Evolutionary conservation across 2,888 invertebrate genomes (phyloP).

Genomic region (Hydrotaea cyrtoneurina): DNA sequence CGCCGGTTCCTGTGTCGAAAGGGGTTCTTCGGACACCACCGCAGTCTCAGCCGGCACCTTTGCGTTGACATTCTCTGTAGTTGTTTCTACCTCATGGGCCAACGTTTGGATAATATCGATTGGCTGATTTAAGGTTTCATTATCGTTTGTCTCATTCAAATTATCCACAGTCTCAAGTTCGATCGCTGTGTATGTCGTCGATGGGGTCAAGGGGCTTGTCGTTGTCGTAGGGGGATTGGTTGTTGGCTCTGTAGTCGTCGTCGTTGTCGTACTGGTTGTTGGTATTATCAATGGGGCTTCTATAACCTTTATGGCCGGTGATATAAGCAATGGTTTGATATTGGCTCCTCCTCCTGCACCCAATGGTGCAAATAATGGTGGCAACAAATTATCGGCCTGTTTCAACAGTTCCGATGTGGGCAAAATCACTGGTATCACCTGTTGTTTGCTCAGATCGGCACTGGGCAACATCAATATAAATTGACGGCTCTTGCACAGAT

Average conservation of each 20-base stretch:
- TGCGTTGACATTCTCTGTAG: not conserved
- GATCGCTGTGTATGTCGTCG: not conserved
- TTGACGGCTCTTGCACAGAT: conserved; percentile 75
- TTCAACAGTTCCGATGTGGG: conserved; percentile 74
- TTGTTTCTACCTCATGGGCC: not conserved
- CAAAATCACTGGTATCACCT: conserved; percentile 77
- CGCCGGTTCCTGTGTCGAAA: conserved; percentile 46
- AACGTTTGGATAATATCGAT: not conserved
- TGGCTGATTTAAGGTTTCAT: conserved; percentile 45
- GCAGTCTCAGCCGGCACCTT: not conserved
- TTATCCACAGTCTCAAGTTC: conserved; percentile 7
- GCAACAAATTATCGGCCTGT: conserved; percentile 74
- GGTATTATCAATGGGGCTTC: conserved; percentile 66
- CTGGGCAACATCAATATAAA: conserved; percentile 74
- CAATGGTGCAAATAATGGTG: conserved; percentile 76
- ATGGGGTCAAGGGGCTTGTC: conserved; percentile 53
- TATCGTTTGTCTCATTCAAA: conserved; percentile 49
- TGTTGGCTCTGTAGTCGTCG: conserved; percentile 65
- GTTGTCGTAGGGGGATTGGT: conserved; percentile 63
- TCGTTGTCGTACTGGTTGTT: conserved; percentile 67
- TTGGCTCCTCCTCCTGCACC: conserved; percentile 71
- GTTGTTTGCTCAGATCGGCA: conserved; percentile 73
- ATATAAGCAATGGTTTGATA: conserved; percentile 72
- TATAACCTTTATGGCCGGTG: conserved; percentile 62
- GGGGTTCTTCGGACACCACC: not conserved